Conservation (phyloP, 2,797 vertebrate genomes). For the Iguana delicatissima region DNA sequence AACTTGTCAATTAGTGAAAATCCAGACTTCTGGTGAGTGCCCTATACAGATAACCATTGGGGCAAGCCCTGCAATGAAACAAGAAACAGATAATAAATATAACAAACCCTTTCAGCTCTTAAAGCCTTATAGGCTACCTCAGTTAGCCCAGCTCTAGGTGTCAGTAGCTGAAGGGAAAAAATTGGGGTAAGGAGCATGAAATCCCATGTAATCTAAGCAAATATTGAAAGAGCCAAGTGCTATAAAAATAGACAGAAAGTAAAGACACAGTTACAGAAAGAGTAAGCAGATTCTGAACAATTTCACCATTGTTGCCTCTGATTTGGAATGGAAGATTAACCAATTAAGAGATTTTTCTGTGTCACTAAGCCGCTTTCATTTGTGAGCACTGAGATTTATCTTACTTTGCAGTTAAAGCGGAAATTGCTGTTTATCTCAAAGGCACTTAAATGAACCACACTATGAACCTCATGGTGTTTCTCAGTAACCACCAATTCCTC, state of each 20-base stretch:
- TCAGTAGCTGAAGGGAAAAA: neutral
- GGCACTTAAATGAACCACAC: constrained; percentile 1
- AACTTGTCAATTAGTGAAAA: neutral
- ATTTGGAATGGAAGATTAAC: constrained; percentile 31
- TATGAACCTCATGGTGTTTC: neutral
- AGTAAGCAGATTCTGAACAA: constrained; percentile 17
- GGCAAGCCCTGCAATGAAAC: neutral
- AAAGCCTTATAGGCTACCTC: neutral
- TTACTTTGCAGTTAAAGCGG: constrained; percentile 24
- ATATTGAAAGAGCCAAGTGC: constrained; percentile 18
- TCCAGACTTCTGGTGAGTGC: neutral
- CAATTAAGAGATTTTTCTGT: constrained; percentile 35
- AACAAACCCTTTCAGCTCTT: neutral
- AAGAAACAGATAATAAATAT: neutral
- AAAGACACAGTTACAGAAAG: neutral
- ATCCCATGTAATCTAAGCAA: neutral
- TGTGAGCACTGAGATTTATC: constrained; percentile 23
- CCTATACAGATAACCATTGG: neutral
- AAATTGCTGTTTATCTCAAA: constrained; percentile 27
- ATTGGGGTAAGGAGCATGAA: neutral
- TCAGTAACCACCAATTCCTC: constrained; percentile 16
- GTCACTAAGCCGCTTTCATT: constrained; percentile 26
- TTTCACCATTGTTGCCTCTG: constrained; percentile 22
- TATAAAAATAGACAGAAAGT: constrained; percentile 1
- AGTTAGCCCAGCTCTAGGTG: neutral